These are phyloP conservation scores for Aulostomus chinensis DNA, from an alignment of 2,797 vertebrate species.

Conservation along the genomic window DNA sequence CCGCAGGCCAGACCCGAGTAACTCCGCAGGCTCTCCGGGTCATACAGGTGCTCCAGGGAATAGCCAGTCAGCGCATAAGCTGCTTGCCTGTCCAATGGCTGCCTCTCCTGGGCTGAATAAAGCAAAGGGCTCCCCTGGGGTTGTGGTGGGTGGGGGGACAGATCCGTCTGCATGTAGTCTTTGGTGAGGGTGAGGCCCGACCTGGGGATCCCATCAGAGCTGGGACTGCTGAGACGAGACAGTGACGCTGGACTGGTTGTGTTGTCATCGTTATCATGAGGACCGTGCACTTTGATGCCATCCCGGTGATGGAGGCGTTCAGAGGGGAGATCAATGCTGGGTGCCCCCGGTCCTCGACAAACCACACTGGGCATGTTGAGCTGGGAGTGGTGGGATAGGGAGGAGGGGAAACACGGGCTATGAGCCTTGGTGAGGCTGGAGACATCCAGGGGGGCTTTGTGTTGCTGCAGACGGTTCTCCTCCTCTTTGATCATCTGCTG, in stretches of 20 bases:
- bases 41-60: constrained; percentile 92
- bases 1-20: constrained; percentile 90
- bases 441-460: constrained; percentile 84
- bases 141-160: constrained; percentile 86
- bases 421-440: constrained; percentile 87
- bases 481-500: constrained; percentile 98
- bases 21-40: constrained; percentile 89
- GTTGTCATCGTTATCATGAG: constrained; percentile 87
- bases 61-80: constrained; percentile 91
- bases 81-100: constrained; percentile 90
- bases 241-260: constrained; percentile 82
- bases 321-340: constrained; percentile 76
- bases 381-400: constrained; percentile 85
- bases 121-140: constrained; percentile 86
- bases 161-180: constrained; percentile 89
- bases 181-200: constrained; percentile 77
- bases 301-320: constrained; percentile 87
- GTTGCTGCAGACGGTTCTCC: constrained; percentile 89
- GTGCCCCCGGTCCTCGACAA: constrained; percentile 80
- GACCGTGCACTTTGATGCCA: constrained; percentile 82
- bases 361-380: constrained; percentile 83
- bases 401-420: constrained; percentile 82
- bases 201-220: constrained; percentile 88
- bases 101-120: constrained; percentile 86
- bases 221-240: constrained; percentile 92